Base-by-base conservation (phyloP, 2,888 invertebrate species). In the Sarcophaga caerulescens region DNA sequence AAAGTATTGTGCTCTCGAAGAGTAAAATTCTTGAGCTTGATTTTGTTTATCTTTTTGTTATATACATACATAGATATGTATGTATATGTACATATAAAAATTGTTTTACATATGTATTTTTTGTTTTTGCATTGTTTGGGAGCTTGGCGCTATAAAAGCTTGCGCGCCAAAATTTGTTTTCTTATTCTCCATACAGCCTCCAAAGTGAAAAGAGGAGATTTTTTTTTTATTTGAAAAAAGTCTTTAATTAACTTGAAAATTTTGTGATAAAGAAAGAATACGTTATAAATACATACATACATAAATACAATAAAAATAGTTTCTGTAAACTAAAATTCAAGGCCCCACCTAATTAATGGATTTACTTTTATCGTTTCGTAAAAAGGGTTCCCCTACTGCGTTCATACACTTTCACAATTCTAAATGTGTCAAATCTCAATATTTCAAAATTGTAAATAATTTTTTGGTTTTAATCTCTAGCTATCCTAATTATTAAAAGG, bases 91-190 rank as follows among this genome's bases (percentile, higher is more conserved):
- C 52, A 3, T 52, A 52, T 52, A 77, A 44, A 44, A 52, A 57
- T 74, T 21, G n/a, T 74, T 69, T 81, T 62, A 35, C 59, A 17
- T 52, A 52, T 52, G 52, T 23, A 25, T 79, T 66, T 52, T 81
- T 77, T 78, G 57, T 75, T 62, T 63, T 77, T 35, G 52, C 35
- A 21, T 62, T 82, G 71, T 47, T 82, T 23, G 79, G 84, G 85
- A 74, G 86, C 74, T 89, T 89, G 89, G 69, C 85, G 85, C 90
- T 91, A 91, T 91, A 91, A 91, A 91, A 91, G 91, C 91, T 89
- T 89, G 90, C 91, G 90, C 91, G 91, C 91, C 91, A 91, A 91
- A 88, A 88, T 78, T 82, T 77, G 78, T 87, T 88, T 85, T 88
- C 85, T 79, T 87, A 88, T 87, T 88, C 68, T 52, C 70, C 77